Evolutionary conservation across 2,888 invertebrate species (phyloP), one percentile per base, ranked within the genome.

Genomic region (Acheta domesticus): DNA sequence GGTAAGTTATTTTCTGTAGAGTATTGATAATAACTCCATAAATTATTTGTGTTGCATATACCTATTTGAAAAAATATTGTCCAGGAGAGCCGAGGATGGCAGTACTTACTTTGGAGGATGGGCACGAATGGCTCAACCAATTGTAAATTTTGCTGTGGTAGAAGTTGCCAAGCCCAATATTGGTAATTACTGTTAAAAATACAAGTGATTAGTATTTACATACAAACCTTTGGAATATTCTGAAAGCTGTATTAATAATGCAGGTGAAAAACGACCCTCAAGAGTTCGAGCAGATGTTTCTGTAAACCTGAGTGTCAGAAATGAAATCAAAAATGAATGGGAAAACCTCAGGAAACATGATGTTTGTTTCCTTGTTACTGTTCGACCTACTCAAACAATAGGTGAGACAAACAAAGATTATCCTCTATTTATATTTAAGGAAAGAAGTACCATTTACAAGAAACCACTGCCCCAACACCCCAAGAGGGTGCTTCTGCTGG

Each of bases 51-150:
- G 62, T 36, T 74, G 74, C 48, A 23, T 48, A 36, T n/a, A 8
- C n/a, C 74, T 20, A 74, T 20, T 36, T 75, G 21, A 23, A 75
- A 16, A 81, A 76, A n/a, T n/a, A 76, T 77, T 78, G 83, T 84
- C 11, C 84, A 94, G 94, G 94, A 91, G 91, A 86, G 89, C 96
- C 1, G 98, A 98, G 89, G 96, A 97, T 85, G 92, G 90, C 0
- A 91, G 91, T 79, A 92, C 93, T 0, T 93, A 95, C 84, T 99
- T 97, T 88, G 98, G 98, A 19, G 99, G 99, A 2, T 99, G 99
- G 99, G 98, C 99, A 0, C 90, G 99, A 82, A 99, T 99, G 99
- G 99, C 99, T 0, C 94, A 98, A 84, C 96, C 98, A 0, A 94
- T 99, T 80, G 91, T 93, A 12, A 93, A 93, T 81, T 99, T 99